Base-by-base conservation (phyloP, 2,888 invertebrate genomes). In the Entomobrya proxima region DNA sequence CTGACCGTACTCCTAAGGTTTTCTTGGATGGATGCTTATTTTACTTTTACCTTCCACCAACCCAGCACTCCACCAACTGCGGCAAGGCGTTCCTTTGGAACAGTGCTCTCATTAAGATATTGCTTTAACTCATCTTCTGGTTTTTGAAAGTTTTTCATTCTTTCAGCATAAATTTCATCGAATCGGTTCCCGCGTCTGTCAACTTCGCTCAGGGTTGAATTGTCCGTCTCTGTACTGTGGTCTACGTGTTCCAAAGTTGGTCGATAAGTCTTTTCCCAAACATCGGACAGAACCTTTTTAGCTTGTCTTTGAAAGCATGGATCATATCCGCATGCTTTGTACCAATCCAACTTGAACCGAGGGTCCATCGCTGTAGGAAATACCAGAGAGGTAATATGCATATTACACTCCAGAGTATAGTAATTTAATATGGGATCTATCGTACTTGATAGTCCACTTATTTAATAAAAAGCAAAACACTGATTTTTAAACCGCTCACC, bases 21-120 rank as follows among this genome's bases (percentile, higher is more conserved):
- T n/a, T n/a, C n/a, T n/a, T n/a, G n/a, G n/a, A n/a, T n/a, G n/a
- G n/a, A n/a, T n/a, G n/a, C n/a, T n/a, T n/a, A 37, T 37, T n/a
- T 32, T 13, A 32, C 37, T 69, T 6, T 58, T 37, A 76, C 76
- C 37, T 76, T 35, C 76, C 76, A 76, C 76, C 76, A 76, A 11
- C 24, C 37, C 4, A 58, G 24, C 7, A 21, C 35, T 35, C 55
- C 55, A 35, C 6, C 7, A 4, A 5, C 37, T 2, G 30, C n/a
- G n/a, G n/a, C 1, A 15, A 75, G 2, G 13, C 37, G 15, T n/a
- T 30, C 1, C 0, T 37, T 3, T 2, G 21, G 40, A 2, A 24
- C 15, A 7, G 76, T n/a, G n/a, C n/a, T n/a, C n/a, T n/a, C n/a
- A n/a, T n/a, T n/a, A 1, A 76, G 27, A 37, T 76, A 76, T 11